Evolutionary conservation across 2,113 vertebrate species (phyloP).

Genomic region (Scalopus aquaticus): DNA sequence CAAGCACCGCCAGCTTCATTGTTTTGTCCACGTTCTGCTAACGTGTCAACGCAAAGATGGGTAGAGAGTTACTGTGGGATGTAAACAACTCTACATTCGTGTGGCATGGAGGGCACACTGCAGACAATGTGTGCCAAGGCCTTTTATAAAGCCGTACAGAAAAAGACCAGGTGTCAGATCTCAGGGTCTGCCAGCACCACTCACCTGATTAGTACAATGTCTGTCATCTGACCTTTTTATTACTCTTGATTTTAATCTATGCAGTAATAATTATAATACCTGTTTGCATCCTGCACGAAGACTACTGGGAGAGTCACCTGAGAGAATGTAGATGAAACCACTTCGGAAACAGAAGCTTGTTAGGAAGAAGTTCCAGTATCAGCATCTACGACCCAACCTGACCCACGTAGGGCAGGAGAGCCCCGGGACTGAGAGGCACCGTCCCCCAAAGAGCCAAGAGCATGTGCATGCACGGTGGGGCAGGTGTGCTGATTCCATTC

Average conservation of each 20-base stretch:
- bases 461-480: not conserved
- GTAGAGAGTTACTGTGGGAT: not conserved
- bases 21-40: not conserved
- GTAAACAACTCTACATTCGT: not conserved
- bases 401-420: not conserved
- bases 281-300: not conserved
- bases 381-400: not conserved
- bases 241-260: not conserved
- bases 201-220: not conserved
- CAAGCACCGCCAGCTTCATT: not conserved
- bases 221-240: not conserved
- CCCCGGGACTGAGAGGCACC: too few species aligned
- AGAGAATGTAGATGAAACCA: not conserved
- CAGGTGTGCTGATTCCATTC: conserved; percentile 69
- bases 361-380: not conserved
- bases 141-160: not conserved
- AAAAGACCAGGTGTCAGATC: not conserved
- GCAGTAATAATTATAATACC: not conserved
- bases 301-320: not conserved
- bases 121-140: not conserved
- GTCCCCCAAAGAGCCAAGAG: not conserved
- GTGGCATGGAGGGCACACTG: not conserved
- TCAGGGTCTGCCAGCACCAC: not conserved
- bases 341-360: not conserved
- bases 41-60: conserved; percentile 13